Percentiles rank a stretch among this genome's conserved stretches.
Conservation (phyloP, 1,140 invertebrate species). For the Mya arenaria region DNA sequence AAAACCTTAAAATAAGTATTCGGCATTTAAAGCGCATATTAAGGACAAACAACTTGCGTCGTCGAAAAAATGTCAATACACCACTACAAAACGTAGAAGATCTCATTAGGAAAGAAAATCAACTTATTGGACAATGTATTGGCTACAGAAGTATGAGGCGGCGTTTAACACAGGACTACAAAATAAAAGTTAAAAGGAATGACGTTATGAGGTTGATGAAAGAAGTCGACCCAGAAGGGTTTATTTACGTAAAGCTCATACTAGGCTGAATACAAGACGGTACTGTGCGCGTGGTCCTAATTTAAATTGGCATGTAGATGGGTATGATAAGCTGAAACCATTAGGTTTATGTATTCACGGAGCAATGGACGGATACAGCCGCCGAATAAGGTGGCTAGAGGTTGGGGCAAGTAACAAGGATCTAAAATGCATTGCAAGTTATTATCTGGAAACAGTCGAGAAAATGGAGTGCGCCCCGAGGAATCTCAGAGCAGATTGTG, state of each 20-base stretch:
- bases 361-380: constrained; percentile 75
- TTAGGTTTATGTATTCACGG: constrained; percentile 75
- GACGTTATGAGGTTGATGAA: constrained; percentile 26
- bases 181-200: neutral
- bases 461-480: constrained; percentile 25
- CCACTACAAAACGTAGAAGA: neutral
- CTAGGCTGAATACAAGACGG: constrained; percentile 41
- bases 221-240: constrained; percentile 8
- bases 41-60: neutral
- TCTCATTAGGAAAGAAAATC: neutral
- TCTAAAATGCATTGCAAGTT: constrained; percentile 59
- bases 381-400: constrained; percentile 72
- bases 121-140: neutral
- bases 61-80: neutral
- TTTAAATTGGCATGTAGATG: constrained; percentile 73
- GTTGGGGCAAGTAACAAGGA: constrained; percentile 71
- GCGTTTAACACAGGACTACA: constrained; percentile 17
- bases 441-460: constrained; percentile 62
- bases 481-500: constrained; percentile 41
- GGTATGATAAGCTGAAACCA: constrained; percentile 75
- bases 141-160: constrained; percentile 18
- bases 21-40: constrained; percentile 38
- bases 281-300: constrained; percentile 69
- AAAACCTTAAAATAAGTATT: constrained; percentile 22
- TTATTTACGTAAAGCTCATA: constrained; percentile 26